A percentile compares a stretch with the other conserved stretches of the same genome.
Evolutionary conservation across 2,888 invertebrate species (phyloP).

Genomic region (Crocallis elinguaria): DNA sequence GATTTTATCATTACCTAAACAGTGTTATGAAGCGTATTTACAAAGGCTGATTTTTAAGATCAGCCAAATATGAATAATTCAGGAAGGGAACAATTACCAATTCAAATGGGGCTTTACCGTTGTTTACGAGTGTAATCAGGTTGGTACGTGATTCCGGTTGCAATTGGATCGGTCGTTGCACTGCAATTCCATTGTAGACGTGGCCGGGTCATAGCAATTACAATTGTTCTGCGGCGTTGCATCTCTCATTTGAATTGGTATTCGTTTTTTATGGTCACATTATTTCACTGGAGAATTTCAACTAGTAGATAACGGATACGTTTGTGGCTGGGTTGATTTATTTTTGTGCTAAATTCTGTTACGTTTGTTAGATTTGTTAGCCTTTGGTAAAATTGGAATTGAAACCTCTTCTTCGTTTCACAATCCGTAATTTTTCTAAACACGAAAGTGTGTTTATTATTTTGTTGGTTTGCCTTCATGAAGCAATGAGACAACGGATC

Average conservation of each 20-base stretch:
- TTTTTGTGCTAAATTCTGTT: no score
- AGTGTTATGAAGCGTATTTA: background rate
- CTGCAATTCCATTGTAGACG: background rate
- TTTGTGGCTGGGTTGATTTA: no score
- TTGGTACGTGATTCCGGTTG: slow-evolving; percentile 17
- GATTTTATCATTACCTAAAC: background rate
- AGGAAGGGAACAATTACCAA: slow-evolving; percentile 13
- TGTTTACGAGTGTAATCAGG: slow-evolving; percentile 27
- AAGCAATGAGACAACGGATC: no score
- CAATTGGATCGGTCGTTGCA: background rate
- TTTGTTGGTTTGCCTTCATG: no score
- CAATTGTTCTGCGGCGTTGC: background rate
- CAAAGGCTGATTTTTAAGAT: slow-evolving; percentile 12
- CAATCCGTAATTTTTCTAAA: no score
- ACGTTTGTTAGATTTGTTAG: no score
- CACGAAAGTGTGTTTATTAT: no score
- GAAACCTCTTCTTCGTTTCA: no score
- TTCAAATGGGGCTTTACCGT: slow-evolving; percentile 17
- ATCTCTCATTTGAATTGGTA: background rate
- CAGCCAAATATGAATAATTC: slow-evolving; percentile 21
- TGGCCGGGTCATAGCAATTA: background rate
- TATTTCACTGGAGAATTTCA: no score
- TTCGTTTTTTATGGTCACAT: background rate
- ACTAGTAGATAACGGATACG: no score
- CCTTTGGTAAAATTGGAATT: no score